Conservation (phyloP, 1,140 invertebrate species). For the Pogonomyrmex californicus region DNA sequence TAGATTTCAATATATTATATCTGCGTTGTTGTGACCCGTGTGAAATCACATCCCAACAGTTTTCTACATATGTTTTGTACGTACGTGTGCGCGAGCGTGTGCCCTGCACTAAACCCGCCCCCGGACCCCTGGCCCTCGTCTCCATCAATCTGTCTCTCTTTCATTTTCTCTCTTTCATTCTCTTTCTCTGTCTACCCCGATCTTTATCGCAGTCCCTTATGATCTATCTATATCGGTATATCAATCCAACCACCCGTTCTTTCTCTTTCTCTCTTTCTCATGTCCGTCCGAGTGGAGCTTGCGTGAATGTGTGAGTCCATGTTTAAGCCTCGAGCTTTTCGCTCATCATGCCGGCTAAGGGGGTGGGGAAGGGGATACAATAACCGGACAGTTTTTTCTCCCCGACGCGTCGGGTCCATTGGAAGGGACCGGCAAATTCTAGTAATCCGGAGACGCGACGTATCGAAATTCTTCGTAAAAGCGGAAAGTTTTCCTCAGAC, state of each 20-base stretch:
- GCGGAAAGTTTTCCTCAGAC: constrained; percentile 46
- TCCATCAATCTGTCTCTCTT: constrained; percentile 83
- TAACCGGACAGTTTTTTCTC: constrained; percentile 63
- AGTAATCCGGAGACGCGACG: constrained; percentile 55
- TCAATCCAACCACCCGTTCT: constrained; percentile 36
- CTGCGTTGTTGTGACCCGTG: constrained; percentile 94
- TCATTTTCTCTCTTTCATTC: constrained; percentile 71
- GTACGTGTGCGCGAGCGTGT: constrained; percentile 87
- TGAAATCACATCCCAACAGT: constrained; percentile 88
- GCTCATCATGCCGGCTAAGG: constrained; percentile 44
- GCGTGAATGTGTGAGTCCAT: constrained; percentile 83
- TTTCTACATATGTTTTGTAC: constrained; percentile 87
- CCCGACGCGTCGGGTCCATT: constrained; percentile 20
- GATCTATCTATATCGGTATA: constrained; percentile 52
- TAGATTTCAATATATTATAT: constrained; percentile 85
- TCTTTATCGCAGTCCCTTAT: constrained; percentile 56
- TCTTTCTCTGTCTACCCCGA: constrained; percentile 36
- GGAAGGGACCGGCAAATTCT: constrained; percentile 43
- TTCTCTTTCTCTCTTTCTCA: constrained; percentile 74
- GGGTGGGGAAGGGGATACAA: constrained; percentile 39
- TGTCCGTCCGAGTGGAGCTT: constrained; percentile 84
- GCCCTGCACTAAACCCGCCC: constrained; percentile 81
- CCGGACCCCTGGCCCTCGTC: constrained; percentile 62
- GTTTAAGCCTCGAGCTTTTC: constrained; percentile 80
- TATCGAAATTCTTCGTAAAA: constrained; percentile 58